Evolutionary conservation across 1,140 invertebrate genomes (phyloP).

Genomic region (Dinothrombium tinctorium): DNA sequence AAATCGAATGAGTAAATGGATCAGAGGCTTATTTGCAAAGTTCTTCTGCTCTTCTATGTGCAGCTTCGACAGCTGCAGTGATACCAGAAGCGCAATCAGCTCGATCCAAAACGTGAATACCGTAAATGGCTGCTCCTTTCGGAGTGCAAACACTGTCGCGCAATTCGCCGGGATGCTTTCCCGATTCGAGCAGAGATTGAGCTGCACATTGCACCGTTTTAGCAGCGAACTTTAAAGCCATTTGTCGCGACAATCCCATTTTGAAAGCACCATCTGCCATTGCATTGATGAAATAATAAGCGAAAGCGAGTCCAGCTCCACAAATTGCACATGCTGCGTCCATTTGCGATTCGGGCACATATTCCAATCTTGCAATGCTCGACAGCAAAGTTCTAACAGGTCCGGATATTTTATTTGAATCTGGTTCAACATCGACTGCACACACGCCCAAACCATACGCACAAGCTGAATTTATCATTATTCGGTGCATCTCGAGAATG

Average conservation of each 20-base stretch:
- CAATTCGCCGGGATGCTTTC: slow-evolving; percentile 25
- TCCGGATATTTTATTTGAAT: slow-evolving; percentile 7
- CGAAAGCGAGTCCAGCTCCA: slow-evolving; percentile 11
- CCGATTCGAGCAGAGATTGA: slow-evolving; percentile 33
- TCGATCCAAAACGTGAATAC: slow-evolving; percentile 57
- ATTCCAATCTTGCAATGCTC: slow-evolving; percentile 9
- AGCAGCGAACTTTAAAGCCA: slow-evolving; percentile 30
- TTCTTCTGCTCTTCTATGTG: slow-evolving; percentile 20
- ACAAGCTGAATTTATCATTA: slow-evolving; percentile 12
- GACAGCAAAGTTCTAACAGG: slow-evolving; percentile 9
- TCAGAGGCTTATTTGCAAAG: too few relatives aligned
- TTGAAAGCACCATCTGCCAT: slow-evolving; percentile 28
- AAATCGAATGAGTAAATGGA: too few relatives aligned
- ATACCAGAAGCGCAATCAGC: slow-evolving; percentile 45
- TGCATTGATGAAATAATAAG: slow-evolving; percentile 11
- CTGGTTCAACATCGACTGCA: slow-evolving; percentile 10
- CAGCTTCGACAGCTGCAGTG: slow-evolving; percentile 62
- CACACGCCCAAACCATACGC: slow-evolving; percentile 13
- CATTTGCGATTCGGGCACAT: slow-evolving; percentile 10
- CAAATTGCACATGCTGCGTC: slow-evolving; percentile 11
- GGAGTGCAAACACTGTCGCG: slow-evolving; percentile 31
- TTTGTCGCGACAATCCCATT: slow-evolving; percentile 30
- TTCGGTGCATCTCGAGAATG: slow-evolving; percentile 9
- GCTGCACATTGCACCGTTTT: slow-evolving; percentile 31
- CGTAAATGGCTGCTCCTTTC: slow-evolving; percentile 51